phyloP scores from a whole-genome alignment of 2,113 vertebrate genomes.

The Hydrochoerus hydrochaeris region DNA sequence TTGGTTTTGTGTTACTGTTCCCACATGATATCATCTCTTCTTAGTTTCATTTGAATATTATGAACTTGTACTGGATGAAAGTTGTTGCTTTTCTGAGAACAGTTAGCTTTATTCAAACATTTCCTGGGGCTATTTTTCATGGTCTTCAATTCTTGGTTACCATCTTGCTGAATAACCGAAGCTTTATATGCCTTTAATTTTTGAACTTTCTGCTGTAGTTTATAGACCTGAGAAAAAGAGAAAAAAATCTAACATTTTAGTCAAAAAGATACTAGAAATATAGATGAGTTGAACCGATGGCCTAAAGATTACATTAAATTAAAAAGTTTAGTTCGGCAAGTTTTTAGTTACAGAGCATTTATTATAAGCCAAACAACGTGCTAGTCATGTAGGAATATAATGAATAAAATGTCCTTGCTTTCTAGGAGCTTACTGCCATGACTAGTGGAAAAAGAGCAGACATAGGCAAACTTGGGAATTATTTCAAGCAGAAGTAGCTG shows the following conservation, averaged over 20 bases:
- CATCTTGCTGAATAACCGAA: constrained; percentile 59
- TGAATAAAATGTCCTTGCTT: not conserved
- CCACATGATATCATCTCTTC: constrained; percentile 89
- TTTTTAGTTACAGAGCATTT: not conserved
- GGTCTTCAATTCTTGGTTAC: constrained; percentile 75
- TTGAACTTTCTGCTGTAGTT: constrained; percentile 86
- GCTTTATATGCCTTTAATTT: constrained; percentile 80
- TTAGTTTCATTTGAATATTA: constrained; percentile 89
- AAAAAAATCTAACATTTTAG: constrained; percentile 66
- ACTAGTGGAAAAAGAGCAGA: not conserved
- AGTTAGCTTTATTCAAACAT: constrained; percentile 66
- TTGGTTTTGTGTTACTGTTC: constrained; percentile 83
- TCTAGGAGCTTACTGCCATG: not conserved
- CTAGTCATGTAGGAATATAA: not conserved
- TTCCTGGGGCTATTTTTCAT: constrained; percentile 77
- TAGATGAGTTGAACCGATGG: not conserved
- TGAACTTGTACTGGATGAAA: constrained; percentile 88
- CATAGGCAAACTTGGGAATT: not conserved
- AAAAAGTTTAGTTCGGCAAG: not conserved
- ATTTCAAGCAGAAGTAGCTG: not conserved
- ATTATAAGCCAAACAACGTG: not conserved
- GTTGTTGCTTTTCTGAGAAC: constrained; percentile 80
- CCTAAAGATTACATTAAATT: constrained; percentile 43
- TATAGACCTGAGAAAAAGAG: constrained; percentile 85
- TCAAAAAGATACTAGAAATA: constrained; percentile 35